phyloP scores from a whole-genome alignment of 2,797 vertebrate species.

The Macropus fuliginosus region DNA sequence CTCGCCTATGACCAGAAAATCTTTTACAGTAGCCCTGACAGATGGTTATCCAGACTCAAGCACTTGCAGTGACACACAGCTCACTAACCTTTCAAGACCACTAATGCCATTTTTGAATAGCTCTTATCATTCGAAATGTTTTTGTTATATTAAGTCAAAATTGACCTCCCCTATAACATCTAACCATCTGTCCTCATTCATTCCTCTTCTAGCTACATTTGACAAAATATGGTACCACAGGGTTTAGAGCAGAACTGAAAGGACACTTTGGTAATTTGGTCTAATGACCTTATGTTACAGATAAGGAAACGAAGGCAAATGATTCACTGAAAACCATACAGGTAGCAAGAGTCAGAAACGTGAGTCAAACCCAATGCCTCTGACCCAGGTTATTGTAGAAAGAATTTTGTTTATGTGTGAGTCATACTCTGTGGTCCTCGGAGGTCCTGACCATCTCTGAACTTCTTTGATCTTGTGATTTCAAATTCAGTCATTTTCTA shows the following conservation, averaged over 20 bases:
- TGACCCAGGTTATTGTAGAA: background rate
- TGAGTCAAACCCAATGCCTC: background rate
- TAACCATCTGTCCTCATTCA: background rate
- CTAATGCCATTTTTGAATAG: slow-evolving; percentile 9
- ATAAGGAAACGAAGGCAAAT: background rate
- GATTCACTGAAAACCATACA: background rate
- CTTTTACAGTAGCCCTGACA: slow-evolving; percentile 15
- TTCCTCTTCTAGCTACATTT: background rate
- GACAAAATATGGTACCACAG: background rate
- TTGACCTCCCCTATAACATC: background rate
- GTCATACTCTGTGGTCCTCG: background rate
- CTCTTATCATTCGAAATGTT: background rate
- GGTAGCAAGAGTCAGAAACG: background rate
- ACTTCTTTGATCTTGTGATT: background rate
- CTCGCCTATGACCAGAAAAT: background rate
- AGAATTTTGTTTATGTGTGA: background rate
- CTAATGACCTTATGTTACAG: background rate
- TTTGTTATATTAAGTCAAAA: background rate
- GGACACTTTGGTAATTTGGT: background rate
- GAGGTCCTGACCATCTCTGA: background rate
- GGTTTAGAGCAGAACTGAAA: background rate
- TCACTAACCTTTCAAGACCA: background rate
- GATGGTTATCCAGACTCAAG: background rate
- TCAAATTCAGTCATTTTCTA: background rate
- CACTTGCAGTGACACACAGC: background rate